phyloP scores from a whole-genome alignment of 2,888 invertebrate genomes.

The Thereva nobilitata region DNA sequence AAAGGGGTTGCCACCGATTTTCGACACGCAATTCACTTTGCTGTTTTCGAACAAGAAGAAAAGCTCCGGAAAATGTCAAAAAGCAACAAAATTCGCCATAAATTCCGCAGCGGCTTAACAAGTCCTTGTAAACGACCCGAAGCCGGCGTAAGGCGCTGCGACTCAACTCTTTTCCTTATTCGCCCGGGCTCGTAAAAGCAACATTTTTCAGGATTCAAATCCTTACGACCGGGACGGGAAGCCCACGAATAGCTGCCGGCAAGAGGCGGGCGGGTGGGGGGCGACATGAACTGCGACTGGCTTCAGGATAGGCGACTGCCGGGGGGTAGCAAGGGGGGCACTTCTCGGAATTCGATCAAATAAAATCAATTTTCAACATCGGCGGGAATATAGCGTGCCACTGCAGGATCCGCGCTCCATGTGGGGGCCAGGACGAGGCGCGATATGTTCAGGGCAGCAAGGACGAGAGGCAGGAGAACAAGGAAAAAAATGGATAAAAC shows the following conservation, averaged over 20 bases:
- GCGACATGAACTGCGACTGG: not conserved
- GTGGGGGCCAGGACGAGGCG: conserved; percentile 12
- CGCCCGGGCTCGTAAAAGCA: conserved; percentile 3
- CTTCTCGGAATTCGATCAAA: conserved; percentile 32
- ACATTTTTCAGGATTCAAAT: conserved; percentile 30
- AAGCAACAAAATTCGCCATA: conserved; percentile 33
- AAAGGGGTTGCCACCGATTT: conserved; percentile 39
- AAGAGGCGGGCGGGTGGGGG: too few species aligned
- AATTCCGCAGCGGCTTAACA: conserved; percentile 29
- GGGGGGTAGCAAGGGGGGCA: not conserved
- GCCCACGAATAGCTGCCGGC: not conserved
- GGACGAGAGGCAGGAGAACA: too few species aligned
- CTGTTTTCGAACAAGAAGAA: conserved; percentile 19
- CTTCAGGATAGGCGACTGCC: too few species aligned
- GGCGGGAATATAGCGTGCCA: conserved; percentile 14
- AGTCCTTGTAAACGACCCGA: conserved; percentile 11
- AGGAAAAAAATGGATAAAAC: conserved; percentile 13
- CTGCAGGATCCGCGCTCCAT: not conserved
- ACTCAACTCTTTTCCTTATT: not conserved
- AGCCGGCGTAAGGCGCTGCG: conserved; percentile 5
- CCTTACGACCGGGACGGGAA: not conserved
- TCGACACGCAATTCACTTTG: conserved; percentile 40
- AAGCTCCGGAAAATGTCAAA: conserved; percentile 21
- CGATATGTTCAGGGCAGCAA: not conserved
- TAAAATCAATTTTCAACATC: conserved; percentile 34